Base-by-base conservation (phyloP, 2,797 vertebrate species). In the Fratercula arctica region DNA sequence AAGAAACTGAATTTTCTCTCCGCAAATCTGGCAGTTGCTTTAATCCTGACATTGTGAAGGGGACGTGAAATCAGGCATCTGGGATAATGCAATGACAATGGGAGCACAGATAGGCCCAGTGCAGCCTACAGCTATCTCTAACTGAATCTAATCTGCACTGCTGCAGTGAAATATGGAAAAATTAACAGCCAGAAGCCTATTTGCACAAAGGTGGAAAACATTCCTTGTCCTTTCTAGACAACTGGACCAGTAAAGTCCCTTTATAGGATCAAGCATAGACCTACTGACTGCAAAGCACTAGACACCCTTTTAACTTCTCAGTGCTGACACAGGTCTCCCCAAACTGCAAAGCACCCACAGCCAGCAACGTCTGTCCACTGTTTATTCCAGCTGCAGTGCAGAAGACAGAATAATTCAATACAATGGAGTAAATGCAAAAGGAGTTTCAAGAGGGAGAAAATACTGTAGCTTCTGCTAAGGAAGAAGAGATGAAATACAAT, bases 71-170 rank as follows among this genome's bases (percentile, higher is more conserved):
- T 68, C 81, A 48, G 48, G 78, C 75, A 89, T 54, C 61, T 54
- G 87, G 69, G 82, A 95, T 91, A 95, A 95, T 24, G 29, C 61
- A 64, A 35, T 61, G 76, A 95, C 92, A 93, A 83, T 66, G 39
- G 85, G 33, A 92, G 59, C 1, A 2, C 70, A 5, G 7, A 68
- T 28, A 63, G 60, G 73, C 78, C 74, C 10, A 3, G 48, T 50
- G 67, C 64, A 86, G 94, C 70, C 81, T 66, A 72, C 43, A 51
- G 70, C 84, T 89, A 85, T 92, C 95, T 92, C 85, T 77, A 54
- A 60, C 57, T 45, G 75, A 87, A 97, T 94, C 92, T 94, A 91
- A 96, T 95, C 95, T 87, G 48, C 90, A 61, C 89, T 29, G 76
- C 85, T 86, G 54, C 91, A 92, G 89, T 84, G 75, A 88, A 92